Conservation (phyloP, 2,888 invertebrate genomes). For the Baronia brevicornis region DNA sequence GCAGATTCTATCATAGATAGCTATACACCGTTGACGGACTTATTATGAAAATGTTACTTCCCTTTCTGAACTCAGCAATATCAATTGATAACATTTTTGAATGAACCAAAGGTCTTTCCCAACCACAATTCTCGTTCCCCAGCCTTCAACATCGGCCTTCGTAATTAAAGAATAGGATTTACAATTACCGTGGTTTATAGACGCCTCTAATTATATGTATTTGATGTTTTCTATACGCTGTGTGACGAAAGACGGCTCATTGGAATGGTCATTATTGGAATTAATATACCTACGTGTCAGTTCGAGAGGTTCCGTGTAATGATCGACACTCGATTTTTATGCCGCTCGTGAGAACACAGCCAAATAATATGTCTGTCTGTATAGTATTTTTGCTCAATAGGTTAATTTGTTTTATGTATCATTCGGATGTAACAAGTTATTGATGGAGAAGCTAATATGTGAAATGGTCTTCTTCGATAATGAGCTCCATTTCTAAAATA, state of each 20-base stretch:
- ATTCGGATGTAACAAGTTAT: slow-evolving; percentile 38
- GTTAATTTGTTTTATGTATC: slow-evolving; percentile 40
- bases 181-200: slow-evolving; percentile 73
- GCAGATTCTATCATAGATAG: too few species aligned
- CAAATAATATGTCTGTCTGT: slow-evolving; percentile 65
- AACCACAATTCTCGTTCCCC: slow-evolving; percentile 31
- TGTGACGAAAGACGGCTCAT: slow-evolving; percentile 70
- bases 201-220: slow-evolving; percentile 71
- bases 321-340: slow-evolving; percentile 62
- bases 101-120: too few species aligned
- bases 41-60: too few species aligned
- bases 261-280: slow-evolving; percentile 68
- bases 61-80: too few species aligned
- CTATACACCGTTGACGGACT: too few species aligned
- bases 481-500: too few species aligned
- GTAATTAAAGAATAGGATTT: slow-evolving; percentile 68
- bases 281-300: slow-evolving; percentile 74
- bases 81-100: too few species aligned
- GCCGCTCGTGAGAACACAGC: slow-evolving; percentile 62
- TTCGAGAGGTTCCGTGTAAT: slow-evolving; percentile 66
- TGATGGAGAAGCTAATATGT: slow-evolving; percentile 42
- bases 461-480: slow-evolving; percentile 9
- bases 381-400: slow-evolving; percentile 46
- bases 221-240: slow-evolving; percentile 69
- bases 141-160: slow-evolving; percentile 58